phyloP scores from a whole-genome alignment of 1,140 invertebrate genomes.

The Diachasmimorpha longicaudata region DNA sequence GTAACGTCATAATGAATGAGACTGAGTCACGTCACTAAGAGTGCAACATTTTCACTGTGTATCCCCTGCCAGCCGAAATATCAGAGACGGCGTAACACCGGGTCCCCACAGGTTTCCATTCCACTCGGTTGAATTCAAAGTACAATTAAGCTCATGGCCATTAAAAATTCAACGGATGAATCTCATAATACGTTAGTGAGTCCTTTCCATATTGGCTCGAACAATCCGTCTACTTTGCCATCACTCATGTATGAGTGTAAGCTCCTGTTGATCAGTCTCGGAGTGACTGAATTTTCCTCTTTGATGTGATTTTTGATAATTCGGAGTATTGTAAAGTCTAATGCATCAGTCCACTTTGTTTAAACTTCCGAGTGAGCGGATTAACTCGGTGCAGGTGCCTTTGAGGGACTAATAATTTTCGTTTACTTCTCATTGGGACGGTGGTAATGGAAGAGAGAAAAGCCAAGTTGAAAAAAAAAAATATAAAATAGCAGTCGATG shows the following conservation, averaged over 20 bases:
- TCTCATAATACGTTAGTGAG: constrained; percentile 37
- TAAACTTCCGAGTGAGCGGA: too few relatives aligned
- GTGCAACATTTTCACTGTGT: background rate
- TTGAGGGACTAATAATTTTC: background rate
- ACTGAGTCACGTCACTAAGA: background rate
- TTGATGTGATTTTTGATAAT: background rate
- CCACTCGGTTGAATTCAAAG: constrained; percentile 42
- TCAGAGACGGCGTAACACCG: constrained; percentile 4
- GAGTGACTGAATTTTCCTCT: background rate
- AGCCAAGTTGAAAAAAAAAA: constrained; percentile 27
- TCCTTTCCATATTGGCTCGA: constrained; percentile 23
- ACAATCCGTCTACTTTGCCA: background rate
- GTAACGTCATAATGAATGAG: background rate
- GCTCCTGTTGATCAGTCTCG: background rate
- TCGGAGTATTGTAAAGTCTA: background rate
- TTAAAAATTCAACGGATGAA: constrained; percentile 45
- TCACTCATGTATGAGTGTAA: background rate
- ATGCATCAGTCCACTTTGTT: too few relatives aligned
- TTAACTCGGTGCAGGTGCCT: background rate
- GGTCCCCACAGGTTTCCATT: constrained; percentile 27
- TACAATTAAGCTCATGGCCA: constrained; percentile 44
- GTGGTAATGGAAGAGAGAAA: background rate
- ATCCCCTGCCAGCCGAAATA: constrained; percentile 2
- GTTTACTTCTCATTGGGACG: background rate
- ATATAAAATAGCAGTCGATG: constrained; percentile 6